Evolutionary conservation across 2,113 vertebrate species (phyloP), one percentile per base, ranked within the genome.

Genomic region (Reinhardtius hippoglossoides): DNA sequence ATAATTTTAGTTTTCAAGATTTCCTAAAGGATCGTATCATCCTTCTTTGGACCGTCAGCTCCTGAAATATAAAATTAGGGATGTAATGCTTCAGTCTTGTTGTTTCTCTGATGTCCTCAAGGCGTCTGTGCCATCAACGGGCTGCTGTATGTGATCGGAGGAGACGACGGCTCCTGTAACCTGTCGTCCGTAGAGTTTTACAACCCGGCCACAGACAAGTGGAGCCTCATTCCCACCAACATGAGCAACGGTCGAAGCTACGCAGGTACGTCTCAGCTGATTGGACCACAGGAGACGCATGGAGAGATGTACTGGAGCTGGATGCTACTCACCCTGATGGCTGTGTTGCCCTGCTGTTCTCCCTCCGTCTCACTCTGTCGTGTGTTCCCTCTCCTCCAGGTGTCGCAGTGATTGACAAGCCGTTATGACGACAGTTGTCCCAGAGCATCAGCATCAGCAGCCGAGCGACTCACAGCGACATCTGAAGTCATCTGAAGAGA

Each of bases 201-300:
- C 86, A 97, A 98, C 89, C 96, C 97, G 0, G 93, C 94, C 84
- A 94, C 94, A 0, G 97, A 99, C 94, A 98, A 96, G 69, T 99
- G 97, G 97, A 97, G 95, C 0, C 94, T 99, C 65, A 87, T 99
- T 50, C 97, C 97, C 8, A 97, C 94, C 70, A 98, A 97, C 92
- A 98, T 99, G 97, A 97, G 96, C 94, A 99, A 97, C 0, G 97
- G 97, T 37, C 95, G 97, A 68, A 99, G 97, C 93, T 99, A 99
- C 0, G 97, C 97, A 85, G 97, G 97, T 97, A 60, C 84, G 89
- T 55, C n/a, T 15, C 6, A 0, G 16, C 18, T 12, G 7, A n/a
- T 85, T 2, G 15, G 10, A 3, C 16, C 55, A 18, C 57, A 20
- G 52, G 48, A 50, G 3, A 42, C 15, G 12, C 42, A 24, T 24